phyloP scores from a whole-genome alignment of 1,140 invertebrate species.

The Teleopsis dalmanni region DNA sequence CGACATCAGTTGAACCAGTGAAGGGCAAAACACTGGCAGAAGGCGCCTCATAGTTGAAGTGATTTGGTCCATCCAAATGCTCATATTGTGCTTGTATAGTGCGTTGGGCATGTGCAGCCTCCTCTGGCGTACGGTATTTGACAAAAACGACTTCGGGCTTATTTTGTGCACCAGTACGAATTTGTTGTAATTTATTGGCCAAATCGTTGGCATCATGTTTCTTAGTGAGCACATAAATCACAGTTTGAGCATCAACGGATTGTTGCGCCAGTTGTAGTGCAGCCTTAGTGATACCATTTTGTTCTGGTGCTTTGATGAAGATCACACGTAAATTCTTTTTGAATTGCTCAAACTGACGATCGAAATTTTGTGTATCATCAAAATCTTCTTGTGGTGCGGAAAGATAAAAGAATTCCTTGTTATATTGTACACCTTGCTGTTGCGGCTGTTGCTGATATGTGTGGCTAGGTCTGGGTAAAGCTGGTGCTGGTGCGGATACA shows the following conservation, averaged over 20 bases:
- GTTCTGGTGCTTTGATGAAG: constrained; percentile 14
- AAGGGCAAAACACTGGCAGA: too few species aligned
- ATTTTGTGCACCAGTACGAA: background rate
- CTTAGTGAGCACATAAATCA: constrained; percentile 70
- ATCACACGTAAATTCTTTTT: constrained; percentile 16
- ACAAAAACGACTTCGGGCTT: constrained; percentile 61
- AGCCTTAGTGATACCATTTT: constrained; percentile 4
- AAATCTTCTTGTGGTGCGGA: constrained; percentile 13
- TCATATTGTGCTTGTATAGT: constrained; percentile 18
- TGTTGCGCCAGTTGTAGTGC: constrained; percentile 11
- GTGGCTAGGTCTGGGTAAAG: background rate
- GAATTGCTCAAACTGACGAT: constrained; percentile 2
- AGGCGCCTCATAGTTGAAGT: constrained; percentile 11
- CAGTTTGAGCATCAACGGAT: background rate
- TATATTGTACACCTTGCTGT: background rate
- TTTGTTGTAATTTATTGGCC: constrained; percentile 9
- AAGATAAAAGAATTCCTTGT: constrained; percentile 15
- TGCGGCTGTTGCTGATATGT: too few species aligned
- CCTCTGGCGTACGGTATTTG: constrained; percentile 56
- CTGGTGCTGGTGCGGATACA: background rate
- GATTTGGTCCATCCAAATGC: constrained; percentile 10
- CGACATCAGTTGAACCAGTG: too few species aligned
- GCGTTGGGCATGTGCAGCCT: constrained; percentile 21
- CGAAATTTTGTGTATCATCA: background rate
- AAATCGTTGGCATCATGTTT: constrained; percentile 27